Evolutionary conservation across 2,113 vertebrate genomes (phyloP), one percentile per base, ranked within the genome.

Genomic region (Anguilla japonica): DNA sequence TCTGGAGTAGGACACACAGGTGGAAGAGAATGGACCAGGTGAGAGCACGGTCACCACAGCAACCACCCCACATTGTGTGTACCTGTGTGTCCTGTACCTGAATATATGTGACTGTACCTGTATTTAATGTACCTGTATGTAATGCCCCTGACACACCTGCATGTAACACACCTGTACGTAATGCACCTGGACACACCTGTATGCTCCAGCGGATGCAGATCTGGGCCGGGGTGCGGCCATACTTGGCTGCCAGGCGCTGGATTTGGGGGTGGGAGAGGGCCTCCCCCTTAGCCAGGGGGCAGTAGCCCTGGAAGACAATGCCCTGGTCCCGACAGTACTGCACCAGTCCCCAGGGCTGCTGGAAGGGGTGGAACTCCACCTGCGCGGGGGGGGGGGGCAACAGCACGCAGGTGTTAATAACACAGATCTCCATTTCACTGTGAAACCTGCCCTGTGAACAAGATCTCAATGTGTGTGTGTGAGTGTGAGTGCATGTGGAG

Each of bases 321-420:
- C 91, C 91, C 91, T 94, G 92, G 63, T 88, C 92, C 83, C 39
- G 91, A 85, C 96, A 97, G 60, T 96, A 96, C 79, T 94, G 89
- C 18, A 94, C 88, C 86, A 96, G 88, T 9, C 94, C 91, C 86
- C 90, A 93, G 84, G 95, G 94, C 89, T 95, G 96, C 94, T 96
- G 94, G 89, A 96, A 97, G 87, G 95, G 95, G 89, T 97, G 94
- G 83, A 96, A 96, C 92, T 96, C 94, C 88, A 96, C 90, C 94
- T 96, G 86, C 67, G 80, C 40, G 41, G 60, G 20, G 26, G 56
- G 56, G n/a, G 29, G 78, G 9, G 15, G 5, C 13, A 14, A 0
- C 78, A 79, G 13, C 13, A 79, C 14, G 3, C 60, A 67, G 75
- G 41, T 82, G 40, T 82, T 41, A 18, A 82, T 41, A 82, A 41